A percentile compares a stretch with the other conserved stretches of the same genome.
These are phyloP conservation scores for Malthinus seriepunctatus DNA, from an alignment of 2,888 invertebrate genomes.

Conservation along the genomic window DNA sequence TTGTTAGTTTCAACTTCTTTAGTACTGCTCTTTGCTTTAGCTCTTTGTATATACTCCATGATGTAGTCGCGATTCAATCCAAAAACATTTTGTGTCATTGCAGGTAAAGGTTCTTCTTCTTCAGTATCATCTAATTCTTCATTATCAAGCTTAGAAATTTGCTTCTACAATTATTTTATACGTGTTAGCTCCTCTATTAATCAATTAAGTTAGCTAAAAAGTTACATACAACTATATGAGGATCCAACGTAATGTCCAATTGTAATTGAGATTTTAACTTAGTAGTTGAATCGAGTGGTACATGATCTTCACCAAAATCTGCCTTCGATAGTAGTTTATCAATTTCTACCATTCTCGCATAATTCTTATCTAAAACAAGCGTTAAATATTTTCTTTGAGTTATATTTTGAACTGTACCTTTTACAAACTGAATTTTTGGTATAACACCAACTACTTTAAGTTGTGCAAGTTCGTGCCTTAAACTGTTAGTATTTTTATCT, in stretches of 20 bases:
- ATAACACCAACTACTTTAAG: slow-evolving; percentile 75
- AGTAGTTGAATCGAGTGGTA: slow-evolving; percentile 53
- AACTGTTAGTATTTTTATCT: slow-evolving; percentile 58
- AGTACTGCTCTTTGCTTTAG: slow-evolving; percentile 44
- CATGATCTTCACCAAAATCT: slow-evolving; percentile 71
- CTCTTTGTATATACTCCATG: slow-evolving; percentile 54
- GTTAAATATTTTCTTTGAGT: not conserved
- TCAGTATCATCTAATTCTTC: slow-evolving; percentile 6
- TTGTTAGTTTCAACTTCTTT: slow-evolving; percentile 34
- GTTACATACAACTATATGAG: slow-evolving; percentile 55
- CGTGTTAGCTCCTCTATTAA: too few species aligned
- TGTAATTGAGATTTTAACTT: slow-evolving; percentile 49
- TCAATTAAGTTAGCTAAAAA: not conserved
- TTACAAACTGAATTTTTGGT: slow-evolving; percentile 74
- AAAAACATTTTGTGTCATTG: slow-evolving; percentile 72
- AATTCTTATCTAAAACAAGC: slow-evolving; percentile 60
- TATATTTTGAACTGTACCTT: slow-evolving; percentile 54
- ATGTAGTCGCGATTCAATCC: slow-evolving; percentile 71
- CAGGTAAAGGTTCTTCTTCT: slow-evolving; percentile 57
- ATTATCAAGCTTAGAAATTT: slow-evolving; percentile 39
- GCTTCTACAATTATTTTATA: slow-evolving; percentile 22
- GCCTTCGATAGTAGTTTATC: slow-evolving; percentile 63
- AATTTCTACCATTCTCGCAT: slow-evolving; percentile 60
- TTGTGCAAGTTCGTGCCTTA: slow-evolving; percentile 75
- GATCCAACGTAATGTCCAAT: slow-evolving; percentile 57